Percentiles rank a stretch among this genome's conserved stretches.
phyloP scores from a whole-genome alignment of 1,140 invertebrate species.

The Orius insidiosus region DNA sequence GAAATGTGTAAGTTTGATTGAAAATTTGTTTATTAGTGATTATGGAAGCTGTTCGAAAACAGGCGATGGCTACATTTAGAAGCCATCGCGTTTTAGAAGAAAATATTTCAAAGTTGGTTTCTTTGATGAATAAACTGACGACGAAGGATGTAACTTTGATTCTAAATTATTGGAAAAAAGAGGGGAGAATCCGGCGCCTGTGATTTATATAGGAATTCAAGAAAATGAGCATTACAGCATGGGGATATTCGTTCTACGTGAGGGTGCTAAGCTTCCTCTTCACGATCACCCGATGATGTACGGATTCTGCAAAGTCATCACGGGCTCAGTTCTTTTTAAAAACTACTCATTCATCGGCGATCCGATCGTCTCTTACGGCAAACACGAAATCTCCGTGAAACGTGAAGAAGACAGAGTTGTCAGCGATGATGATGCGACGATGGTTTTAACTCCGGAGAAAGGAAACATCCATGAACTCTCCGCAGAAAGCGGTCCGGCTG shows the following conservation, averaged over 20 bases:
- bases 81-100: conserved; percentile 16
- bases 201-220: conserved; percentile 20
- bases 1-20: too few relatives aligned
- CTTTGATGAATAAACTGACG: conserved; percentile 15
- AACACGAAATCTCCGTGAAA: background rate
- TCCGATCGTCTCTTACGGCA: background rate
- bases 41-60: conserved; percentile 18
- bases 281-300: conserved; percentile 88
- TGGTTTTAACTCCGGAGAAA: conserved; percentile 9
- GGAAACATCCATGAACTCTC: conserved; percentile 74
- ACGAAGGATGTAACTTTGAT: conserved; percentile 17
- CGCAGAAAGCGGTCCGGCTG: conserved; percentile 44
- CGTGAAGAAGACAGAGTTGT: conserved; percentile 5
- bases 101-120: conserved; percentile 17
- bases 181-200: conserved; percentile 12
- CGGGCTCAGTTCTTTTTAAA: conserved; percentile 7
- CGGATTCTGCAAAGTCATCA: conserved; percentile 62
- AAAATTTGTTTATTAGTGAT: too few relatives aligned
- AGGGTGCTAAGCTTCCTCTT: conserved; percentile 58
- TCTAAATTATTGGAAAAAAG: conserved; percentile 11
- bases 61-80: conserved; percentile 18
- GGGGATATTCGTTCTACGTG: conserved; percentile 68
- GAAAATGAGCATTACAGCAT: conserved; percentile 62
- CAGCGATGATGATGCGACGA: conserved; percentile 4
- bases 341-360: conserved; percentile 10